Percentiles rank a stretch among this genome's conserved stretches.
Evolutionary conservation across 2,113 vertebrate genomes (phyloP).

Genomic region (Dasyurus viverrinus): DNA sequence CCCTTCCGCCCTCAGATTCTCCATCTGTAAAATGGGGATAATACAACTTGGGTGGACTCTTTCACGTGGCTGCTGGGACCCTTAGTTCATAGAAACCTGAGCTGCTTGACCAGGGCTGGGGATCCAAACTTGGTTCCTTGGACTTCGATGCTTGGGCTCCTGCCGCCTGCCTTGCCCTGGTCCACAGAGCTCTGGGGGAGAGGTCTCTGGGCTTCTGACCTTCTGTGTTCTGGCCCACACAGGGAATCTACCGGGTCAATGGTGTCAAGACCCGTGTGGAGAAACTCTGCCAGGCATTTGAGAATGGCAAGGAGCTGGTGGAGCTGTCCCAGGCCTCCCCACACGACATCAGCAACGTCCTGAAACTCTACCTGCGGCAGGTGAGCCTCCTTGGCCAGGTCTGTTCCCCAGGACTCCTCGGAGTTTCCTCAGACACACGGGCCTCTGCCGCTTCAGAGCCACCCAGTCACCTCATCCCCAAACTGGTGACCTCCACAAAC

Average conservation of each 20-base stretch:
- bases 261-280: constrained; percentile 97
- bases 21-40: neutral
- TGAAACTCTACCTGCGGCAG: constrained; percentile 99
- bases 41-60: neutral
- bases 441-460: neutral
- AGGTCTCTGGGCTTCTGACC: neutral
- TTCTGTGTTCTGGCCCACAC: neutral
- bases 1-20: neutral
- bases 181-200: neutral
- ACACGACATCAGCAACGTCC: constrained; percentile 96
- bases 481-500: neutral
- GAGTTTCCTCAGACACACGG: neutral
- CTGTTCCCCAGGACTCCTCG: too few relatives aligned
- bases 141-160: neutral
- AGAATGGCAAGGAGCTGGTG: constrained; percentile 96
- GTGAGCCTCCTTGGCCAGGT: constrained; percentile 71
- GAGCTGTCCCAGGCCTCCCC: constrained; percentile 95
- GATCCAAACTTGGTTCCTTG: neutral
- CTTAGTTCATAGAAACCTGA: too few relatives aligned
- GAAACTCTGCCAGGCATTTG: constrained; percentile 98
- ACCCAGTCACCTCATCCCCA: too few relatives aligned
- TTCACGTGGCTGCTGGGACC: too few relatives aligned
- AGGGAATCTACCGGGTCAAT: constrained; percentile 98
- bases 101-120: neutral
- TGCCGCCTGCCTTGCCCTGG: neutral